Conservation (phyloP, 2,888 invertebrate species). For the Sylvicola cinctus region DNA sequence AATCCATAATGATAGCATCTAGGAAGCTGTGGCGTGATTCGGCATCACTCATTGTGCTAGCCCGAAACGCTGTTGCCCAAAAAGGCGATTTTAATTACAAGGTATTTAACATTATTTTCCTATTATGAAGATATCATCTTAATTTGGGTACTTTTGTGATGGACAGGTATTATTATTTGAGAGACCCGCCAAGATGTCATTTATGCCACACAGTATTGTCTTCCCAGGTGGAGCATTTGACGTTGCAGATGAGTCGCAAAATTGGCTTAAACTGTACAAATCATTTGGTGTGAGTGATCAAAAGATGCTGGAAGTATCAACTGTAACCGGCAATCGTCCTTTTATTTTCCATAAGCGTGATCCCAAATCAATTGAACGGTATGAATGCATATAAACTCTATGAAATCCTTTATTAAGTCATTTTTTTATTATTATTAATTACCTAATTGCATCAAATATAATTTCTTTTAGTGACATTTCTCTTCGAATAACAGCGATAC, state of each 20-base stretch:
- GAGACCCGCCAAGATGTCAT: slow-evolving; percentile 44
- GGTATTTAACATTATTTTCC: no score
- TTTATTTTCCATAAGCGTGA: slow-evolving; percentile 27
- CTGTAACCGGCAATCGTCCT: slow-evolving; percentile 22
- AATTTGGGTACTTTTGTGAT: no score
- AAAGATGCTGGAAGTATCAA: slow-evolving; percentile 25
- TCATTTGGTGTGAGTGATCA: slow-evolving; percentile 32
- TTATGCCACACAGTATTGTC: slow-evolving; percentile 60
- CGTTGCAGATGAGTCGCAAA: slow-evolving; percentile 38
- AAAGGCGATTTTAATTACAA: not conserved
- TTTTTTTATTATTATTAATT: no score
- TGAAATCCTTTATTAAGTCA: no score
- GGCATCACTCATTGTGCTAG: slow-evolving; percentile 7
- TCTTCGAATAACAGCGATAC: slow-evolving; percentile 60
- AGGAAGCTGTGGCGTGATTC: slow-evolving; percentile 7
- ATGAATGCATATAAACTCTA: no score
- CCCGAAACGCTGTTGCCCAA: slow-evolving; percentile 1
- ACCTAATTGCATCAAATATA: no score
- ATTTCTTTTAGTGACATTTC: slow-evolving; percentile 35
- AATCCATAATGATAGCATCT: no score
- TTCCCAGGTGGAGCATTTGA: slow-evolving; percentile 76
- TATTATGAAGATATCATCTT: no score
- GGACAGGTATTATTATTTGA: slow-evolving; percentile 23
- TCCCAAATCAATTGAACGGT: no score
- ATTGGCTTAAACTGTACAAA: slow-evolving; percentile 47